phyloP scores from a whole-genome alignment of 2,113 vertebrate species.

The Gopherus flavomarginatus region DNA sequence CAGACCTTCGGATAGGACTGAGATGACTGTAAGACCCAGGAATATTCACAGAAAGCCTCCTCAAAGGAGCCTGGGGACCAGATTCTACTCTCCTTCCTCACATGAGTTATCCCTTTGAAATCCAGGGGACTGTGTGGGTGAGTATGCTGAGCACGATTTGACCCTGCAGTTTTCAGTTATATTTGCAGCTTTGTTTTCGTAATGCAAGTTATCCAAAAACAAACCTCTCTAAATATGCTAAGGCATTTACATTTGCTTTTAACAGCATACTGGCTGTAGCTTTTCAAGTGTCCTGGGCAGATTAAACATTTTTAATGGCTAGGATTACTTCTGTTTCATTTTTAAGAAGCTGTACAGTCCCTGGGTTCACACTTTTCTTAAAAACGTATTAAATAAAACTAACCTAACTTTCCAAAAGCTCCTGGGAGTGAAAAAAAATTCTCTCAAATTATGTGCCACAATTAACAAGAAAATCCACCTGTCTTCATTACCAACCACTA shows the following conservation, averaged over 20 bases:
- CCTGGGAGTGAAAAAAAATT: not conserved
- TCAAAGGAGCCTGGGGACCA: not conserved
- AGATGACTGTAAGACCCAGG: not conserved
- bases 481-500: not conserved
- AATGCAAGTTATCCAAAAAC: not conserved
- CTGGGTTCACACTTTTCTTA: not conserved
- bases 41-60: not conserved
- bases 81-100: not conserved
- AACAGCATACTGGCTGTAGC: too few relatives aligned
- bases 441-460: not conserved
- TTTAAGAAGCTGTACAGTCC: not conserved
- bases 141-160: not conserved
- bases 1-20: not conserved
- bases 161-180: not conserved
- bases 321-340: not conserved
- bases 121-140: accelerated
- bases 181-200: not conserved
- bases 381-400: not conserved
- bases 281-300: not conserved
- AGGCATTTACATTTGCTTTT: not conserved
- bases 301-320: not conserved
- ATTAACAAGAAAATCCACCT: not conserved
- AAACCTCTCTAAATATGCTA: not conserved
- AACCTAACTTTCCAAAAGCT: not conserved
- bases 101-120: not conserved